These are phyloP conservation scores for Proctacanthus coquilletti DNA, from an alignment of 1,140 invertebrate genomes.

Conservation along the genomic window DNA sequence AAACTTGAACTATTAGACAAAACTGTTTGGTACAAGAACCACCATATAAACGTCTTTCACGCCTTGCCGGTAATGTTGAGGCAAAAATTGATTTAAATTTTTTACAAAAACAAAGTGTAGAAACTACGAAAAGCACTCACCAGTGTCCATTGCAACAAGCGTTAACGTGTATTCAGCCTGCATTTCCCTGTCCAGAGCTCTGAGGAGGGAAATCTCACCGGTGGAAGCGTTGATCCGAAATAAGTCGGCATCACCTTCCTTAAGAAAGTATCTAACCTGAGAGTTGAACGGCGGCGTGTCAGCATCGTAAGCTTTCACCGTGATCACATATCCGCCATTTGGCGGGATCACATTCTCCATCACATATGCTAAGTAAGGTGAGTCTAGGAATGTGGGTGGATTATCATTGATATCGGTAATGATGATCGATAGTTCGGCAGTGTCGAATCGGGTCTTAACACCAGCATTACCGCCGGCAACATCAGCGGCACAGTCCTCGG, in stretches of 20 bases:
- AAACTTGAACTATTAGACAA: too few species aligned
- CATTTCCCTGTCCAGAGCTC: conserved; percentile 67
- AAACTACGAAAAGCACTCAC: conserved; percentile 47
- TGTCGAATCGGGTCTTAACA: conserved; percentile 40
- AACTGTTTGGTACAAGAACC: too few species aligned
- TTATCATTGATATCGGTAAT: conserved; percentile 91
- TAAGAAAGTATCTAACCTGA: conserved; percentile 79
- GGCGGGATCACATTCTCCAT: conserved; percentile 78
- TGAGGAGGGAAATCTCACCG: conserved; percentile 68
- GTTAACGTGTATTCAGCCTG: conserved; percentile 69
- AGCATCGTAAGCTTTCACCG: conserved; percentile 72
- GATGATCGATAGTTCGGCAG: conserved; percentile 45
- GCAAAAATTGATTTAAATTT: too few species aligned
- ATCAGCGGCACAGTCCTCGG: conserved; percentile 70
- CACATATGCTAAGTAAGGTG: conserved; percentile 81
- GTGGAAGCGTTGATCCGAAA: conserved; percentile 79
- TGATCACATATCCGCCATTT: conserved; percentile 57
- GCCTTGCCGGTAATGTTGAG: too few species aligned
- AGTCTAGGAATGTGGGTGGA: conserved; percentile 77
- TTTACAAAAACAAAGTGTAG: too few species aligned
- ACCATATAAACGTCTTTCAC: too few species aligned
- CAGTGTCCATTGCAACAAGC: conserved; percentile 82
- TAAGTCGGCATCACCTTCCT: conserved; percentile 76
- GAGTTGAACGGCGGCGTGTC: conserved; percentile 82
- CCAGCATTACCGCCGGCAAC: conserved; percentile 52